Conservation (phyloP, 2,797 vertebrate species). For the Zenarchopterus dispar region DNA sequence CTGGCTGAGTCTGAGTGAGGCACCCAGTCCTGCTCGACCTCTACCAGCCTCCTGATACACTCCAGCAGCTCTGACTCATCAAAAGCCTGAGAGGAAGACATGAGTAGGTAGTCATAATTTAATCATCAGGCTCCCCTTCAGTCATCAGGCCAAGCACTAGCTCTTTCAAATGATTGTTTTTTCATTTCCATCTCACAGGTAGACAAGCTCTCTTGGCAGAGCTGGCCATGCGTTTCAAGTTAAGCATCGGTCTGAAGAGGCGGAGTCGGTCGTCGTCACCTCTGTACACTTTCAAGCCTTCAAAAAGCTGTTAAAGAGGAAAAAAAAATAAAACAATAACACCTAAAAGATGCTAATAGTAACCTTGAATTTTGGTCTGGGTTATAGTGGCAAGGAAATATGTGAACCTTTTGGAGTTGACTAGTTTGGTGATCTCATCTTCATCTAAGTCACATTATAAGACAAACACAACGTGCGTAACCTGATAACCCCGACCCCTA, state of each 20-base stretch:
- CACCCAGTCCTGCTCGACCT: slow-evolving; percentile 90
- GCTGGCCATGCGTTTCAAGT: slow-evolving; percentile 88
- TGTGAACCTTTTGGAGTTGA: too few relatives aligned
- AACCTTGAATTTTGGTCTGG: too few relatives aligned
- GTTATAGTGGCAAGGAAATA: too few relatives aligned
- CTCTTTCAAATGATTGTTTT: not conserved
- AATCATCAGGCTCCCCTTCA: too few relatives aligned
- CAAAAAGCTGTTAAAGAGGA: slow-evolving; percentile 84
- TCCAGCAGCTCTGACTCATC: slow-evolving; percentile 87
- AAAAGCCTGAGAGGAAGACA: slow-evolving; percentile 79
- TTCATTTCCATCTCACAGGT: slow-evolving; percentile 79
- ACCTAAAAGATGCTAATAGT: too few relatives aligned
- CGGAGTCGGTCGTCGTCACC: slow-evolving; percentile 86
- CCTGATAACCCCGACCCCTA: too few relatives aligned
- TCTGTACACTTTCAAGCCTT: slow-evolving; percentile 91
- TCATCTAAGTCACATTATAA: too few relatives aligned
- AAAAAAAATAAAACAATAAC: not conserved
- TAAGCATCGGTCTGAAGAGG: slow-evolving; percentile 89
- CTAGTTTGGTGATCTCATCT: too few relatives aligned
- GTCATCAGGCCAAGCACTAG: too few relatives aligned
- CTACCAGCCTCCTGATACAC: slow-evolving; percentile 88
- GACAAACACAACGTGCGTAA: too few relatives aligned
- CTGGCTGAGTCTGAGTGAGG: slow-evolving; percentile 82
- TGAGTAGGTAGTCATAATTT: not conserved
- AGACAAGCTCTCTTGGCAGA: slow-evolving; percentile 85